These are phyloP conservation scores for Plemyria rubiginata DNA, from an alignment of 2,888 invertebrate genomes.

Conservation along the genomic window DNA sequence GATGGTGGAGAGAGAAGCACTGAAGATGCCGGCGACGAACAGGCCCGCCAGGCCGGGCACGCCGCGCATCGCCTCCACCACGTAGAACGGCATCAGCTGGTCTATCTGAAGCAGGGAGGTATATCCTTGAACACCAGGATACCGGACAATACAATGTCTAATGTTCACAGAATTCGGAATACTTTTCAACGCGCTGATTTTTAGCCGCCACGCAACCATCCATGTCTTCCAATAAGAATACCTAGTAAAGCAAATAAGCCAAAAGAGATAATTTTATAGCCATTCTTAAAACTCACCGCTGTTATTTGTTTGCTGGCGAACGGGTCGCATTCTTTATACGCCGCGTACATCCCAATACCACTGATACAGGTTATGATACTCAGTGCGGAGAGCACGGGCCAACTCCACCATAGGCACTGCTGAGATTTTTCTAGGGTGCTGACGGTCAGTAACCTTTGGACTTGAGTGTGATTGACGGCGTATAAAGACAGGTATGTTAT, in stretches of 20 bases:
- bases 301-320: slow-evolving; percentile 84
- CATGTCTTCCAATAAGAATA: too few species aligned
- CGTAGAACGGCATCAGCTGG: slow-evolving; percentile 92
- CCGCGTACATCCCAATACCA: slow-evolving; percentile 94
- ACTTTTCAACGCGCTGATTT: too few species aligned
- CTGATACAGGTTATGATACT: slow-evolving; percentile 90
- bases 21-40: slow-evolving; percentile 96
- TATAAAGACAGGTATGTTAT: slow-evolving; percentile 92
- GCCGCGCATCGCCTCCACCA: slow-evolving; percentile 88
- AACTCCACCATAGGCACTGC: slow-evolving; percentile 90
- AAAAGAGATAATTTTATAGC: too few species aligned
- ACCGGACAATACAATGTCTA: too few species aligned
- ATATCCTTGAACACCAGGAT: too few species aligned
- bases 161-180: too few species aligned
- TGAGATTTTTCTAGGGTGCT: slow-evolving; percentile 89
- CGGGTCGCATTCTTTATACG: slow-evolving; percentile 94
- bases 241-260: too few species aligned
- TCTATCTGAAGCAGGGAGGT: slow-evolving; percentile 82
- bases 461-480: slow-evolving; percentile 93
- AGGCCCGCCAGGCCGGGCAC: slow-evolving; percentile 93
- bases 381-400: slow-evolving; percentile 90
- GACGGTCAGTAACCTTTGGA: slow-evolving; percentile 89
- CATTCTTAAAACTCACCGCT: slow-evolving; percentile 62
- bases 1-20: slow-evolving; percentile 95
- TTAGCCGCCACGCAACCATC: too few species aligned